phyloP scores from a whole-genome alignment of 2,797 vertebrate genomes.

The Atherinosoma microstoma region DNA sequence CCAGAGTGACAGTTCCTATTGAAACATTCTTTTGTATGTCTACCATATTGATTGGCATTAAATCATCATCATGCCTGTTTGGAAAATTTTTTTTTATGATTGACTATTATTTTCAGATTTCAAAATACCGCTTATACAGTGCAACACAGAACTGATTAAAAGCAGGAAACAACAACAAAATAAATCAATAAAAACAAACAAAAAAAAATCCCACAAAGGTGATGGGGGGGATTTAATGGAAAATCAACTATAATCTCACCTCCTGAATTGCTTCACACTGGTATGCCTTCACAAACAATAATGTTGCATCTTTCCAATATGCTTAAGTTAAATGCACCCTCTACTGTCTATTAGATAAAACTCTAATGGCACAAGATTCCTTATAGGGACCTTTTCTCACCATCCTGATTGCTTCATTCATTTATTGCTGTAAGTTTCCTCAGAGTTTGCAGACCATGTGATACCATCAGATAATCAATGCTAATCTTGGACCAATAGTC shows the following conservation, averaged over 20 bases:
- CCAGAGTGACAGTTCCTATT: too few relatives aligned
- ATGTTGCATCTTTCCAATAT: neutral
- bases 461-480: slow-evolving; percentile 19
- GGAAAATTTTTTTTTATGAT: neutral
- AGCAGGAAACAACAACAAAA: too few relatives aligned
- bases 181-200: too few relatives aligned
- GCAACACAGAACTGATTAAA: too few relatives aligned
- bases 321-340: neutral
- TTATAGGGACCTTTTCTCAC: slow-evolving; percentile 17
- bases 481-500: slow-evolving; percentile 25
- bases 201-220: too few relatives aligned
- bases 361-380: neutral
- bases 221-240: neutral
- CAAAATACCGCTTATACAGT: too few relatives aligned
- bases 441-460: slow-evolving; percentile 12
- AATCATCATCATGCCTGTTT: neutral
- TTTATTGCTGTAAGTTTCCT: slow-evolving; percentile 44
- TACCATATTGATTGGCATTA: neutral
- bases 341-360: neutral
- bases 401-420: slow-evolving; percentile 23
- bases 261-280: slow-evolving; percentile 25
- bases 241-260: neutral
- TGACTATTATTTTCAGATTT: too few relatives aligned
- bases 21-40: too few relatives aligned
- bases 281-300: slow-evolving; percentile 4